phyloP scores from a whole-genome alignment of 1,140 invertebrate genomes.

The Batillaria attramentaria region DNA sequence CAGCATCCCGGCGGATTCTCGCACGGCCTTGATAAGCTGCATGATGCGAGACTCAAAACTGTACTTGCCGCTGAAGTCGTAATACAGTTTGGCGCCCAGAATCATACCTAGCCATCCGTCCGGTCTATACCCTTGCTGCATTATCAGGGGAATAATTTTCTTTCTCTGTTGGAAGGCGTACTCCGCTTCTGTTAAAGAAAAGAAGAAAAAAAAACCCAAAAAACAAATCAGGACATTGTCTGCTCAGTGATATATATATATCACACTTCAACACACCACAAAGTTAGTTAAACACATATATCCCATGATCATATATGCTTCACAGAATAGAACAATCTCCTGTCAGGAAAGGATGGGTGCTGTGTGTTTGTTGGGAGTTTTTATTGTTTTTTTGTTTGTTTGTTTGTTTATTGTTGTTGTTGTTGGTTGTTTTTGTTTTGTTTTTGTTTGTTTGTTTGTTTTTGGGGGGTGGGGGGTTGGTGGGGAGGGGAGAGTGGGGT shows the following conservation, averaged over 20 bases:
- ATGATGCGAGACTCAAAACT: slow-evolving; percentile 55
- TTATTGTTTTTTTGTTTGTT: too few species aligned
- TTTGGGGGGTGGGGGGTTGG: too few species aligned
- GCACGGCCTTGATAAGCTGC: slow-evolving; percentile 47
- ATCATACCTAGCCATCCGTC: slow-evolving; percentile 69
- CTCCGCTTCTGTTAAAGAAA: slow-evolving; percentile 63
- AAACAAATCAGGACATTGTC: not conserved
- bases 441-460: too few species aligned
- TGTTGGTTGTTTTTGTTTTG: too few species aligned
- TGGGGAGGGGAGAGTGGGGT: too few species aligned
- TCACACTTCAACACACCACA: too few species aligned
- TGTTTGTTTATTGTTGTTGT: too few species aligned
- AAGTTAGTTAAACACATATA: too few species aligned
- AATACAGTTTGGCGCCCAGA: slow-evolving; percentile 64
- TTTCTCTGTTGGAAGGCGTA: slow-evolving; percentile 64
- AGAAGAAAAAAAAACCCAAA: not conserved
- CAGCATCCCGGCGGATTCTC: not conserved
- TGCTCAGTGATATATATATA: not conserved
- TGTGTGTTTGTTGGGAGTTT: too few species aligned
- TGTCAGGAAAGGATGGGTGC: too few species aligned
- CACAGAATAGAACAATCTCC: too few species aligned
- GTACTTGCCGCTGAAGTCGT: slow-evolving; percentile 64
- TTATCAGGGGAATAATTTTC: slow-evolving; percentile 62
- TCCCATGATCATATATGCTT: too few species aligned
- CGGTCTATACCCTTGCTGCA: slow-evolving; percentile 60